Percentiles rank a stretch among this genome's conserved stretches.
Conservation (phyloP, 2,113 vertebrate species). For the Rissa tridactyla region DNA sequence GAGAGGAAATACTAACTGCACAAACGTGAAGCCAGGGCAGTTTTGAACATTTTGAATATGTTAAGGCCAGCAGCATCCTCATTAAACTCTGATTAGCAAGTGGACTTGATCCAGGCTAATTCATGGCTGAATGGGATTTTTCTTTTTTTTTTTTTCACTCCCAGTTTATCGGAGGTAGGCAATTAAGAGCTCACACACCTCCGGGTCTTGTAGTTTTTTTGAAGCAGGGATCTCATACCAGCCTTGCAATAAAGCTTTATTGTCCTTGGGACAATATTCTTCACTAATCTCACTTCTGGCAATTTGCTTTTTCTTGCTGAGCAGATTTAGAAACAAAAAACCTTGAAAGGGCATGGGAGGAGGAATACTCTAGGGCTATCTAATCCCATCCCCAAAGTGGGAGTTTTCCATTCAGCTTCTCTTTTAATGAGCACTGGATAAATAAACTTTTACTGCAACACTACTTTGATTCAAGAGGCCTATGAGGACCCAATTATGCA, state of each 20-base stretch:
- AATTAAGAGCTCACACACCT: constrained; percentile 85
- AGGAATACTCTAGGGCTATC: constrained; percentile 73
- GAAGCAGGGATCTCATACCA: constrained; percentile 74
- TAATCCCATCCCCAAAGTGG: constrained; percentile 79
- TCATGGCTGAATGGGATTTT: constrained; percentile 70
- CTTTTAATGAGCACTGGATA: constrained; percentile 78
- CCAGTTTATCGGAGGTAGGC: constrained; percentile 79
- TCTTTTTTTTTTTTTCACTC: constrained; percentile 32
- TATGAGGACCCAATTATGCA: constrained; percentile 78
- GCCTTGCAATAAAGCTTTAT: constrained; percentile 76
- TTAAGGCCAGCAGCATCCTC: constrained; percentile 71
- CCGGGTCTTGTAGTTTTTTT: constrained; percentile 74
- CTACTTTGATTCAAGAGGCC: constrained; percentile 75
- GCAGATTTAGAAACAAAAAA: constrained; percentile 83
- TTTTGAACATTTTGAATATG: constrained; percentile 66
- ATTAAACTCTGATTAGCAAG: constrained; percentile 85
- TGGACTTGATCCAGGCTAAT: constrained; percentile 78
- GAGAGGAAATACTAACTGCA: constrained; percentile 57
- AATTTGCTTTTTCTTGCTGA: constrained; percentile 84
- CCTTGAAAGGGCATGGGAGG: constrained; percentile 73
- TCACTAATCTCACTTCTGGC: constrained; percentile 84
- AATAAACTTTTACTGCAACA: constrained; percentile 79
- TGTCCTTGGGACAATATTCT: constrained; percentile 81
- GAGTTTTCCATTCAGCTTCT: constrained; percentile 79
- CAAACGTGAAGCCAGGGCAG: constrained; percentile 58